Evolutionary conservation across 2,888 invertebrate species (phyloP).

Genomic region (Actias luna): DNA sequence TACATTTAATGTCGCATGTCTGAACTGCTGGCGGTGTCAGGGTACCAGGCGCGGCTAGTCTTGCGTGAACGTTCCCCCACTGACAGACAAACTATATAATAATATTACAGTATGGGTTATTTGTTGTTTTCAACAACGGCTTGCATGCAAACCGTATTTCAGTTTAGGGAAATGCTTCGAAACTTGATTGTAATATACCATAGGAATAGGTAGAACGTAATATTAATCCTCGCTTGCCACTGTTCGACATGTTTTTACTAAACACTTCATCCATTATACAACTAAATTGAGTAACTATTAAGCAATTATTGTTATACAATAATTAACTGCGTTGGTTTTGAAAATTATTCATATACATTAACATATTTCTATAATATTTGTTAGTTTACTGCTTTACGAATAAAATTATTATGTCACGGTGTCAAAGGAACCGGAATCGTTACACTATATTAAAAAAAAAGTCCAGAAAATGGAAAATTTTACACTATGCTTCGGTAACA

Average conservation of each 20-base stretch:
- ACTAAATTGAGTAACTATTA: not conserved
- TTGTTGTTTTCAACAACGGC: constrained; percentile 20
- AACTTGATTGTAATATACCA: not conserved
- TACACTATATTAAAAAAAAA: not conserved
- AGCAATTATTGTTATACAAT: not conserved
- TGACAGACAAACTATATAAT: constrained; percentile 27
- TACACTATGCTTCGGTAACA: not conserved
- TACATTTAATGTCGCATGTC: constrained; percentile 70
- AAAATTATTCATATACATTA: not conserved
- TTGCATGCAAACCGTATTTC: constrained; percentile 21
- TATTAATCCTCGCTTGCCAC: not conserved
- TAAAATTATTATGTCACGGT: not conserved
- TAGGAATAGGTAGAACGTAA: not conserved
- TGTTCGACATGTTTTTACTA: not conserved
- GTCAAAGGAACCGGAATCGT: not conserved
- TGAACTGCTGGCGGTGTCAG: constrained; percentile 53
- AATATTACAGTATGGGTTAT: constrained; percentile 22
- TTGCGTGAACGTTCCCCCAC: constrained; percentile 62
- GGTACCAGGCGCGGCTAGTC: constrained; percentile 64
- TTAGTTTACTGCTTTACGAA: not conserved
- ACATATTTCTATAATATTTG: not conserved
- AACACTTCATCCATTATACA: not conserved
- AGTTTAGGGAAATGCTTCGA: constrained; percentile 10
- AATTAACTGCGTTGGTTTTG: not conserved
- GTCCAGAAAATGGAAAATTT: not conserved